Base-by-base conservation (phyloP, 2,113 vertebrate species). In the Jaculus jaculus region DNA sequence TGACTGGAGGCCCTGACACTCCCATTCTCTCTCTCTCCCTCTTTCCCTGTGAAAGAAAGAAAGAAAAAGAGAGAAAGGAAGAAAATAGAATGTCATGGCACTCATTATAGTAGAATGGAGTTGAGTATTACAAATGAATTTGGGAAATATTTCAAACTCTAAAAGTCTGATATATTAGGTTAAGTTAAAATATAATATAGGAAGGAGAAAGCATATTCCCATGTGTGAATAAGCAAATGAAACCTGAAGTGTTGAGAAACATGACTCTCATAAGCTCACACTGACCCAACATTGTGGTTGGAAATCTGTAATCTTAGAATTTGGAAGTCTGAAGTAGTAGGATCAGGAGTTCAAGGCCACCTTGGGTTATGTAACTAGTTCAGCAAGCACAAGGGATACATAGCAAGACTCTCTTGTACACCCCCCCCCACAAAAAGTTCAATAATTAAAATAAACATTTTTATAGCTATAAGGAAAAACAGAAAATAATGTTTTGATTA, bases 101-200 rank as follows among this genome's bases (percentile, higher is more conserved):
- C 47, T 69, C 15, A 34, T 77, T 23, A 77, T 5, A 87, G 20
- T 37, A 91, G 26, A 39, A 26, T 86, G 3, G 17, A 54, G 54
- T 68, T 24, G 37, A 72, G 34, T 9, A 84, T 9, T 81, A 47
- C 42, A 84, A 39, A 32, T 89, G 86, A 84, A 80, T 92, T 89
- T 75, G 37, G 54, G 87, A 94, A 89, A 60, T 37, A 90, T 88
- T 78, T 89, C 32, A 93, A 71, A 81, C 71, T 84, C 20, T 79
- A 32, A 80, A 83, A 51, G 12, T 61, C 54, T 63, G 77, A 78
- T 42, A 73, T 88, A 86, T 63, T 54, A 16, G 5, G 42, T 47
- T 47, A 47, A 47, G 6, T 75, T 78, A 73, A 89, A 73, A 65
- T 3, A 28, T 24, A 34, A 17, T 51, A 68, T 28, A 90, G 1